A percentile compares a stretch with the other conserved stretches of the same genome.
These are phyloP conservation scores for Enteromius thamalakanensis DNA, from an alignment of 2,797 vertebrate genomes.

Conservation along the genomic window DNA sequence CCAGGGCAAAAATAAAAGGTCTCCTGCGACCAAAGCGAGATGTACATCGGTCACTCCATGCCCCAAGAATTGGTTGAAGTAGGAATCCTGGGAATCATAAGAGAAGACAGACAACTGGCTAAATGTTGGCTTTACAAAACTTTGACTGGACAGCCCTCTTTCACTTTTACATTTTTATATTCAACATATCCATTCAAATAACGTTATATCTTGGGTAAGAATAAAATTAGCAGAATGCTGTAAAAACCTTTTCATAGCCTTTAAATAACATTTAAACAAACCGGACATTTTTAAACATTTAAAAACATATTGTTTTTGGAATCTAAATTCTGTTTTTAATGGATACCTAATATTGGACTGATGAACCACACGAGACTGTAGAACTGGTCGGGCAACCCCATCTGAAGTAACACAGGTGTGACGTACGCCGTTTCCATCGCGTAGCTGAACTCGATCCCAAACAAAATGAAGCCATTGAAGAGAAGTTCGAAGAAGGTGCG, in stretches of 20 bases:
- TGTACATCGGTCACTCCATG: conserved; percentile 97
- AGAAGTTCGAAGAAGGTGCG: conserved; percentile 90
- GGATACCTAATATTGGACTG: conserved; percentile 93
- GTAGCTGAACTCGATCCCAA: conserved; percentile 98
- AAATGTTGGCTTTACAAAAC: not conserved
- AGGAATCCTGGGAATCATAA: conserved; percentile 85
- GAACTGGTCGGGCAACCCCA: conserved; percentile 94
- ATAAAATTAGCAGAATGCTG: no score
- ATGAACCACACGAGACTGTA: conserved; percentile 99
- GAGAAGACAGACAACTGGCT: not conserved
- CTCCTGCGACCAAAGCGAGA: conserved; percentile 93
- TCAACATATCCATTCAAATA: no score
- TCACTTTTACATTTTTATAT: not conserved
- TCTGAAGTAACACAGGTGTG: conserved; percentile 94
- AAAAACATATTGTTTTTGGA: no score
- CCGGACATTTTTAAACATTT: no score
- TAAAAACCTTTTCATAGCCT: no score
- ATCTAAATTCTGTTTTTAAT: not conserved
- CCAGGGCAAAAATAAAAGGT: conserved; percentile 95
- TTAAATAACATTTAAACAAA: no score
- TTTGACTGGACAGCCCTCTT: not conserved
- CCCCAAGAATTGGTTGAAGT: conserved; percentile 93
- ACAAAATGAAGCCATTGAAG: conserved; percentile 94
- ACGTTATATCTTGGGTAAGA: no score
- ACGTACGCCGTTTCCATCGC: conserved; percentile 99